Evolutionary conservation across 2,797 vertebrate genomes (phyloP), one percentile per base, ranked within the genome.

Genomic region (Hydrolagus colliei): DNA sequence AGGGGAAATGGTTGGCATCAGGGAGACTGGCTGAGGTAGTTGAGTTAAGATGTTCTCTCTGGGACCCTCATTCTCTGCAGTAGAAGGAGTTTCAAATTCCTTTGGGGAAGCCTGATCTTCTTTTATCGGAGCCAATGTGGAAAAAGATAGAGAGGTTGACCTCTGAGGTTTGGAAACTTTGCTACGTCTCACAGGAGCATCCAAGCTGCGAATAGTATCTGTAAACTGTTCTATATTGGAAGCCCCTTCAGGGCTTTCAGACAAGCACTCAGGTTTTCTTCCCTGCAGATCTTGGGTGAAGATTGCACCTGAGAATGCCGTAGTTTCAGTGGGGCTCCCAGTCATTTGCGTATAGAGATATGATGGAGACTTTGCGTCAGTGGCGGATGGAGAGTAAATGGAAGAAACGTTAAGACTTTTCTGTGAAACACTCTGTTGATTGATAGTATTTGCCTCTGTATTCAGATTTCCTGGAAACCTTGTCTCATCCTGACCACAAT

Each of bases 141-240:
- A 91, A 0, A 94, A 86, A 1, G 86, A 35, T 9, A 93, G 89
- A 0, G 92, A 87, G 0, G 90, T 87, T 0, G 90, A 89, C 0
- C 95, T 94, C 0, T 90, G 79, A 68, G 87, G 87, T 82, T 95
- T 92, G 0, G 89, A 88, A 18, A 75, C 3, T 65, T 90, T 92
- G 85, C 91, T 90, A 0, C 88, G 92, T 85, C 93, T 96, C 87
- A 95, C 88, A 0, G 96, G 91, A n/a, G 95, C 92, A 2, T 95
- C 95, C 95, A 99, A 96, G 91, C 88, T 96, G 86, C 95, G 95
- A 52, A 99, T 91, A 0, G 96, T 97, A 86, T 97, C 96, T 89
- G 96, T 92, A 0, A 98, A 93, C 41, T 86, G 93, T 61, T 98
- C 96, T 94, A 99, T 96, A 77, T 98, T 96, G 20, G 90, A 91